These are phyloP conservation scores for Apotomis capreana DNA, from an alignment of 2,888 invertebrate species.

Conservation along the genomic window DNA sequence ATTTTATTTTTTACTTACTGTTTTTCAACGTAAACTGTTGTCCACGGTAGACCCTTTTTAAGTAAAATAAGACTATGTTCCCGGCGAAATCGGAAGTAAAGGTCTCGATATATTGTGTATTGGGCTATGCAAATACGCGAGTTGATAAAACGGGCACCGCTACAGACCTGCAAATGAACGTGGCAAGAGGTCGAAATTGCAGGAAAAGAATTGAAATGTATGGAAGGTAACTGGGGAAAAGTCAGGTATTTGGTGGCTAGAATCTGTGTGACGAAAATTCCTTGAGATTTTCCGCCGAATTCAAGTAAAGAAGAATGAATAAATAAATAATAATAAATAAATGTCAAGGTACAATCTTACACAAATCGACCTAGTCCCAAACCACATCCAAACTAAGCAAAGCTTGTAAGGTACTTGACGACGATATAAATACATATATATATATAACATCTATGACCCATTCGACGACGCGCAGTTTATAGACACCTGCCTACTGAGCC, in stretches of 20 bases:
- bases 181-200: neutral
- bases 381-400: too few relatives aligned
- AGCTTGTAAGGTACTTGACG: too few relatives aligned
- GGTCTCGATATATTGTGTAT: slow-evolving; percentile 37
- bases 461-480: too few relatives aligned
- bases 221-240: neutral
- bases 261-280: too few relatives aligned
- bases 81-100: slow-evolving; percentile 37
- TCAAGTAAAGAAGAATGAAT: too few relatives aligned
- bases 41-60: slow-evolving; percentile 30
- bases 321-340: too few relatives aligned
- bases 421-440: too few relatives aligned
- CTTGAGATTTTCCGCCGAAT: too few relatives aligned
- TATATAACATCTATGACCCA: too few relatives aligned
- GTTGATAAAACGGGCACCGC: slow-evolving; percentile 25
- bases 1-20: slow-evolving; percentile 10
- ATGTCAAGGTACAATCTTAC: too few relatives aligned
- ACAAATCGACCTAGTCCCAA: too few relatives aligned
- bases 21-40: slow-evolving; percentile 18
- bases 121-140: slow-evolving; percentile 38
- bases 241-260: neutral
- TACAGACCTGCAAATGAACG: slow-evolving; percentile 23
- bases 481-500: too few relatives aligned
- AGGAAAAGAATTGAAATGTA: slow-evolving; percentile 16
- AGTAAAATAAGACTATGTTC: slow-evolving; percentile 41